Conservation (phyloP, 2,113 vertebrate species). For the Lipotes vexillifer region DNA sequence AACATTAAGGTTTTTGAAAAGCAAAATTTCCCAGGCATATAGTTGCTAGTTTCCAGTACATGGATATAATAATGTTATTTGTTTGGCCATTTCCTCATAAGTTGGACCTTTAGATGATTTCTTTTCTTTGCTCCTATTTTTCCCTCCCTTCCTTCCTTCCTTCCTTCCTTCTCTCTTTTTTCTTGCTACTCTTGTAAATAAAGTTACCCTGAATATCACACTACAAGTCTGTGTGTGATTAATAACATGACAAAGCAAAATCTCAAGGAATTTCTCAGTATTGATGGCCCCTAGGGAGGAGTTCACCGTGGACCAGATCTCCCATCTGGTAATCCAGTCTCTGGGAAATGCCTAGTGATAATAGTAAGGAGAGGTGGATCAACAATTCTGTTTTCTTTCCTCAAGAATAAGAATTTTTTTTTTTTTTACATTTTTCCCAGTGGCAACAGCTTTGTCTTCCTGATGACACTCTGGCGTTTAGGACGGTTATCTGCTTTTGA, state of each 20-base stretch:
- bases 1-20: not conserved
- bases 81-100: not conserved
- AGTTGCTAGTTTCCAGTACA: not conserved
- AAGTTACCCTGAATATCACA: not conserved
- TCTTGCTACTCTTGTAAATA: not conserved
- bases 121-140: not conserved
- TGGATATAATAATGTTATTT: not conserved
- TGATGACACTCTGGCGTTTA: not conserved
- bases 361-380: not conserved
- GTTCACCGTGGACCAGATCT: not conserved
- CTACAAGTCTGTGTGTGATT: not conserved
- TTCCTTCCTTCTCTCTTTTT: not conserved
- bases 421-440: not conserved
- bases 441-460: not conserved
- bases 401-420: not conserved
- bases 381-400: not conserved
- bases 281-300: not conserved
- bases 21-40: not conserved
- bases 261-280: not conserved
- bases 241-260: not conserved
- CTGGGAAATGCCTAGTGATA: not conserved
- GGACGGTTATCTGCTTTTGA: not conserved
- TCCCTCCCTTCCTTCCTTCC: accelerated
- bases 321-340: not conserved
- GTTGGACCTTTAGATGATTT: not conserved